Conservation (phyloP, 2,113 vertebrate genomes). For the Paedocypris sp. region DNA sequence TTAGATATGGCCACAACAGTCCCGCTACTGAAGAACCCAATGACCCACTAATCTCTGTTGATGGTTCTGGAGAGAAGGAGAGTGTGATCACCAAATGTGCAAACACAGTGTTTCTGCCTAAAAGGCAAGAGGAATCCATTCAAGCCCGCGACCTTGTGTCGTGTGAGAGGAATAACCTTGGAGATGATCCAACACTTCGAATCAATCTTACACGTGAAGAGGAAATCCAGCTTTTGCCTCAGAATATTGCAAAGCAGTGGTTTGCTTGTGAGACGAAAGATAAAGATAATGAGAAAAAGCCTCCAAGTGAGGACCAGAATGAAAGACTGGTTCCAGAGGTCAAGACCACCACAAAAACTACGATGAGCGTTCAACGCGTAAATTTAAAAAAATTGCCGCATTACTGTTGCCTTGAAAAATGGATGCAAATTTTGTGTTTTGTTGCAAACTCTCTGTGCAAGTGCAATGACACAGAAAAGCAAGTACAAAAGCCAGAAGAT, state of each 20-base stretch:
- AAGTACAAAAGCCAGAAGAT: background rate
- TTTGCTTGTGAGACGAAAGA: background rate
- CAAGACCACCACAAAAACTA: background rate
- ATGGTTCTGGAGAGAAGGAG: too few species aligned
- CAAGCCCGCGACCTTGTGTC: too few species aligned
- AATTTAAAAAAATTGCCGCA: slow-evolving; percentile 2
- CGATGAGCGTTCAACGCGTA: background rate
- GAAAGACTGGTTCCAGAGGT: background rate
- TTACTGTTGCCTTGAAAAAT: slow-evolving; percentile 50
- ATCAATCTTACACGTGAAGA: too few species aligned
- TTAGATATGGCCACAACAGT: too few species aligned
- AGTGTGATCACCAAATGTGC: too few species aligned
- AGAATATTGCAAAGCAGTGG: slow-evolving; percentile 42
- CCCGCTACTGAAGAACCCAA: too few species aligned
- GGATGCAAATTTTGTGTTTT: slow-evolving; percentile 23
- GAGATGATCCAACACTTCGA: too few species aligned
- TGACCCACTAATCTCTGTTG: too few species aligned
- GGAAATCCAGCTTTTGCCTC: slow-evolving; percentile 34
- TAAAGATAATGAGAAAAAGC: background rate
- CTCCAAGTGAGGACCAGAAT: background rate
- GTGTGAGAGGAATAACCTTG: too few species aligned
- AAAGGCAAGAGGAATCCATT: too few species aligned
- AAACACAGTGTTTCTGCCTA: too few species aligned
- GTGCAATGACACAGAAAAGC: slow-evolving; percentile 36
- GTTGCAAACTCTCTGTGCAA: background rate